A percentile compares a stretch with the other conserved stretches of the same genome.
phyloP scores from a whole-genome alignment of 2,888 invertebrate genomes.

The Callyntrura guangdongensis region DNA sequence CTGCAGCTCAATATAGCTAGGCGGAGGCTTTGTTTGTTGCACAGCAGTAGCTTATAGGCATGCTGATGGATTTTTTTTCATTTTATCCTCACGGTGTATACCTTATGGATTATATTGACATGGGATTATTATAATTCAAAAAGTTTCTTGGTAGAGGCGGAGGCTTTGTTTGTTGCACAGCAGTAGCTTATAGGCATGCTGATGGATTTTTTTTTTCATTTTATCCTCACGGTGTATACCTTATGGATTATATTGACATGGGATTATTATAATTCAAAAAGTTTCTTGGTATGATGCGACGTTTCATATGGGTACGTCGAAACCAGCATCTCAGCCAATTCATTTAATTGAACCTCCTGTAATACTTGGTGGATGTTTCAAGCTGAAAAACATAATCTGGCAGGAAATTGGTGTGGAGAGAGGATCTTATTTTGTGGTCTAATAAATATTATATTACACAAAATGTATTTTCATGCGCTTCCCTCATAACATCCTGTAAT shows the following conservation, averaged over 20 bases:
- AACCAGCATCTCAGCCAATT: constrained; percentile 60
- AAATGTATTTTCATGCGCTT: constrained; percentile 45
- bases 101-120: constrained; percentile 17
- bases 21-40: background rate
- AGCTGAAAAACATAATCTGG: constrained; percentile 56
- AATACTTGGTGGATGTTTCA: constrained; percentile 9
- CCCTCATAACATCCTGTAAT: no score
- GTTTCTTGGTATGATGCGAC: background rate
- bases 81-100: background rate
- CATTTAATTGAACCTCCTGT: constrained; percentile 64
- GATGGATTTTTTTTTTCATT: background rate
- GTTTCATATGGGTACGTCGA: background rate
- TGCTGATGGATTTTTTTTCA: background rate
- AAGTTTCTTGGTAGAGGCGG: background rate
- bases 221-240: background rate
- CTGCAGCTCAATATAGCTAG: no score
- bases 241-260: constrained; percentile 20
- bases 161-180: no score
- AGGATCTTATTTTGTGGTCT: constrained; percentile 70
- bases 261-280: constrained; percentile 22
- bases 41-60: background rate
- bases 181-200: no score
- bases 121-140: constrained; percentile 25
- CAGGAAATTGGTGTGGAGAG: constrained; percentile 73
- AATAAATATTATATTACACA: constrained; percentile 72